Percentiles rank a stretch among this genome's conserved stretches.
These are phyloP conservation scores for Xenentodon cancila DNA, from an alignment of 2,797 vertebrate species.

Conservation along the genomic window DNA sequence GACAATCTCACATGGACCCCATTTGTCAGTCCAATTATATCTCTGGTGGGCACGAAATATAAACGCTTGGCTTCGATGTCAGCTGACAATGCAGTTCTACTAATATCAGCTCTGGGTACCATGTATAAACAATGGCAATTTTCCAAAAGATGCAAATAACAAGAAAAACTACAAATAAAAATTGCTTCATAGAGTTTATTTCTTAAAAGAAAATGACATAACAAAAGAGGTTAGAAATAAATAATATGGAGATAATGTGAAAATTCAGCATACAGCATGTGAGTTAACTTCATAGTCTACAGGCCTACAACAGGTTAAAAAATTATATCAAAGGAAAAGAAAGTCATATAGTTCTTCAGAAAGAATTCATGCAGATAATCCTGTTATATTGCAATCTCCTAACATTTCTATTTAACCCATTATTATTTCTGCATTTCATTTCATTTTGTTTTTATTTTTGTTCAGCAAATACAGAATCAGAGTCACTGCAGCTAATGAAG, in stretches of 20 bases:
- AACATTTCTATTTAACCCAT: conserved; percentile 8
- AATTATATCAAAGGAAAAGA: conserved; percentile 30
- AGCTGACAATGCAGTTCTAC: too few relatives aligned
- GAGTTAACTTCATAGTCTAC: neutral
- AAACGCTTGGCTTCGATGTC: too few relatives aligned
- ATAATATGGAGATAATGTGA: conserved; percentile 21
- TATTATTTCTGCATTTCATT: conserved; percentile 9
- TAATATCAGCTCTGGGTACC: neutral
- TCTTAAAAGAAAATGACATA: conserved; percentile 33
- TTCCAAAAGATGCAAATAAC: neutral
- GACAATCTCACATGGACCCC: too few relatives aligned
- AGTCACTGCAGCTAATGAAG: neutral
- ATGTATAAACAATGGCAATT: neutral
- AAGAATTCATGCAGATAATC: conserved; percentile 12
- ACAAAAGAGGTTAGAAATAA: conserved; percentile 20
- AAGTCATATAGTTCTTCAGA: conserved; percentile 18
- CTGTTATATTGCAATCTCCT: conserved; percentile 13
- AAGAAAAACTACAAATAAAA: neutral
- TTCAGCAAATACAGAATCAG: conserved; percentile 19
- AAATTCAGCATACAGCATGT: conserved; percentile 15
- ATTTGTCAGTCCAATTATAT: too few relatives aligned
- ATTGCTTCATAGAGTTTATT: conserved; percentile 68
- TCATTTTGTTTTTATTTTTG: conserved; percentile 16
- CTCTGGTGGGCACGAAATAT: too few relatives aligned
- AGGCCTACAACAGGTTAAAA: conserved; percentile 23